A percentile compares a stretch with the other conserved stretches of the same genome.
Conservation (phyloP, 1,140 invertebrate genomes). For the Lepidurus couesii region DNA sequence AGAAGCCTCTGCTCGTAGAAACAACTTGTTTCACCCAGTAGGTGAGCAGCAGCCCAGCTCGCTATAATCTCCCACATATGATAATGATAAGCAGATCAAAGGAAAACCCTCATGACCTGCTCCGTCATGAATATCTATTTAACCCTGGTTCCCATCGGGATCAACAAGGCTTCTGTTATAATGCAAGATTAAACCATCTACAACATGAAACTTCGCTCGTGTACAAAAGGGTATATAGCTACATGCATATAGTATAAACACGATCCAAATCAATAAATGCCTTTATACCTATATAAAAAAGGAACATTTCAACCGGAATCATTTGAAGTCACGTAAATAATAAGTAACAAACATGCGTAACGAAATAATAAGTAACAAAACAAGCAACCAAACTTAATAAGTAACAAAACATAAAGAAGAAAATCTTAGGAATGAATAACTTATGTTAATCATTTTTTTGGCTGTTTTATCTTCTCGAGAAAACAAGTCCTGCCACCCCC, state of each 20-base stretch:
- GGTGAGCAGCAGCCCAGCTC: not conserved
- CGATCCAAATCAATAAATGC: not conserved
- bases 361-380: not conserved
- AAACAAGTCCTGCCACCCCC: not conserved
- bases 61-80: not conserved
- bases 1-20: not conserved
- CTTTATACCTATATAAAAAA: not conserved
- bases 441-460: not conserved
- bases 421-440: not conserved
- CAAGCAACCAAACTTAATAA: not conserved
- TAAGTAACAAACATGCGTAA: not conserved
- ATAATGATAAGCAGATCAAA: not conserved
- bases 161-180: constrained; percentile 4
- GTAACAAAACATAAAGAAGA: not conserved
- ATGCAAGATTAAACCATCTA: not conserved
- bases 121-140: not conserved
- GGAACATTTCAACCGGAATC: not conserved
- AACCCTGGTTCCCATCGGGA: not conserved
- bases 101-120: not conserved
- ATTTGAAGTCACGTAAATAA: not conserved
- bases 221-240: not conserved
- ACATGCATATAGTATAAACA: not conserved
- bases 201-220: not conserved
- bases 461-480: not conserved
- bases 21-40: not conserved